Evolutionary conservation across 1,140 invertebrate genomes (phyloP).

Genomic region (Philaenus spumarius): DNA sequence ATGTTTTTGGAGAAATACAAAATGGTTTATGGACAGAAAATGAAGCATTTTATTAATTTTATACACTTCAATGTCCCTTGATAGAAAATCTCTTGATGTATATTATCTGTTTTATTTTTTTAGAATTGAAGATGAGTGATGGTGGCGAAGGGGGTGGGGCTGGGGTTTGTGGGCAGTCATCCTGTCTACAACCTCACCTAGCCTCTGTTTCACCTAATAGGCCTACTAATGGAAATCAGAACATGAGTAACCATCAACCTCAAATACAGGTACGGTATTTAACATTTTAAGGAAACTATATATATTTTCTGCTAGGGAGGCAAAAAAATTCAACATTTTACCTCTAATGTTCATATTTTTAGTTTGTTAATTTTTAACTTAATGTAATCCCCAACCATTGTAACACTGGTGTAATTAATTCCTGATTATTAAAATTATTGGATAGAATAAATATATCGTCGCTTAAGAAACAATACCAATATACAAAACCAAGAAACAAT

Average conservation of each 20-base stretch:
- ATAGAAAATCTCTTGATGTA: not conserved
- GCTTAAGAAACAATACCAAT: no score
- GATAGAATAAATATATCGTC: no score
- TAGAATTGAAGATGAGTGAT: conserved; percentile 17
- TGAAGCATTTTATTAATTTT: not conserved
- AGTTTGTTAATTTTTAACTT: no score
- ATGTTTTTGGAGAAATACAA: not conserved
- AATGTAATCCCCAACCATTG: no score
- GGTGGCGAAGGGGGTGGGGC: conserved; percentile 10
- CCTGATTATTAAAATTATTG: no score
- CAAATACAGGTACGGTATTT: not conserved
- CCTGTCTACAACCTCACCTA: conserved; percentile 5
- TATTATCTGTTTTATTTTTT: not conserved
- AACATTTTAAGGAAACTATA: no score
- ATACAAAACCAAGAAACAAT: no score
- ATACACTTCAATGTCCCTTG: not conserved
- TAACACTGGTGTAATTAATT: no score
- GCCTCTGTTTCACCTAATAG: not conserved
- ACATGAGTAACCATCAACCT: not conserved
- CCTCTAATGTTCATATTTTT: no score
- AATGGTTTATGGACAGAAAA: not conserved
- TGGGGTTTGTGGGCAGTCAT: not conserved
- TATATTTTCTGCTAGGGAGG: no score
- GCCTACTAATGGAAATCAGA: not conserved
- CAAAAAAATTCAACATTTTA: no score